Percentiles rank a stretch among this genome's conserved stretches.
These are phyloP conservation scores for Callyntrura sp. DNA, from an alignment of 2,888 invertebrate genomes.

Conservation along the genomic window DNA sequence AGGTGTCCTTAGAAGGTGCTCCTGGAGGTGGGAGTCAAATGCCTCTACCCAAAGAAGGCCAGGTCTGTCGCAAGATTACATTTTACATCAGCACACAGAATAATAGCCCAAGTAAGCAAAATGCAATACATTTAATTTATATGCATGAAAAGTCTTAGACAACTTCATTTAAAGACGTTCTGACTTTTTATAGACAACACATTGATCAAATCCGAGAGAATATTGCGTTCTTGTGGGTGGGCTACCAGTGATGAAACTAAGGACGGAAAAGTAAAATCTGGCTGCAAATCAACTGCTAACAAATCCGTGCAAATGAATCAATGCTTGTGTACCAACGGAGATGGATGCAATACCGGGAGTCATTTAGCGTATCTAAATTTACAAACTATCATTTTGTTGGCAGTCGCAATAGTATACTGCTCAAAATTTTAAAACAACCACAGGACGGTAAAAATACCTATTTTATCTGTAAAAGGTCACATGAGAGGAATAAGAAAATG, in stretches of 20 bases:
- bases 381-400: slow-evolving; percentile 50
- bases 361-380: slow-evolving; percentile 40
- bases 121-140: not conserved
- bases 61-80: slow-evolving; percentile 45
- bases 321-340: slow-evolving; percentile 62
- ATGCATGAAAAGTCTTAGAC: no score
- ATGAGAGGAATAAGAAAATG: no score
- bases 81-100: slow-evolving; percentile 54
- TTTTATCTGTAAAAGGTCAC: no score
- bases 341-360: slow-evolving; percentile 65
- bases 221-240: slow-evolving; percentile 79
- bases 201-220: slow-evolving; percentile 16
- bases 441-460: no score
- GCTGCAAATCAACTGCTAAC: slow-evolving; percentile 57
- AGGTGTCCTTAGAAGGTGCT: not conserved
- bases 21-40: no score
- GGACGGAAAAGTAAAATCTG: not conserved
- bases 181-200: slow-evolving; percentile 47
- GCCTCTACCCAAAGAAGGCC: slow-evolving; percentile 51
- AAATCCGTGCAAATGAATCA: slow-evolving; percentile 68
- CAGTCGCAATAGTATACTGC: no score
- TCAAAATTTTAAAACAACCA: no score
- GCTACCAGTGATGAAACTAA: slow-evolving; percentile 50
- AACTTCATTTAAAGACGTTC: not conserved
- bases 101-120: slow-evolving; percentile 48